Evolutionary conservation across 2,113 vertebrate species (phyloP).

Genomic region (Trinectes maculatus): DNA sequence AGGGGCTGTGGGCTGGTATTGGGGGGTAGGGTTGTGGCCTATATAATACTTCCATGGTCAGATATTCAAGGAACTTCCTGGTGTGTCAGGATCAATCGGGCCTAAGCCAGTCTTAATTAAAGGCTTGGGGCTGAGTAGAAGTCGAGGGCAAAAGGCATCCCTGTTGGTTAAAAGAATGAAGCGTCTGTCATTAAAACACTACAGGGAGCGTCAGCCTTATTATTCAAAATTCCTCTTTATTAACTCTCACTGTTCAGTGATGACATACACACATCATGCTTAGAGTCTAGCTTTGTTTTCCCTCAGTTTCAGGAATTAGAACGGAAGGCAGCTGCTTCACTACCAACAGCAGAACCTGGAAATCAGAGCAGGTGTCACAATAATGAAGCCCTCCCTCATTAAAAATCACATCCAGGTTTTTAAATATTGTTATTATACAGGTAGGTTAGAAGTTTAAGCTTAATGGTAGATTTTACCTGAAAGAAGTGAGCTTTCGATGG

Average conservation of each 20-base stretch:
- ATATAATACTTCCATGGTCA: slow-evolving; percentile 76
- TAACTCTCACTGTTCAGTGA: slow-evolving; percentile 23
- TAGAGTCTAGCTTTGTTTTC: slow-evolving; percentile 11
- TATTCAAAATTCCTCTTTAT: slow-evolving; percentile 66
- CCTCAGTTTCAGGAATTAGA: no score
- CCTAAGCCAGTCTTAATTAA: slow-evolving; percentile 87
- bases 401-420: not conserved
- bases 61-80: slow-evolving; percentile 83
- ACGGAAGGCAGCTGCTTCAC: no score
- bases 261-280: slow-evolving; percentile 7
- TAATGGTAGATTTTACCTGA: not conserved
- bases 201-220: slow-evolving; percentile 70
- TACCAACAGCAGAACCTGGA: not conserved
- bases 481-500: not conserved
- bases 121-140: slow-evolving; percentile 78
- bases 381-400: not conserved
- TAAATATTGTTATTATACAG: not conserved
- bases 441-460: not conserved
- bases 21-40: slow-evolving; percentile 71
- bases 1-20: slow-evolving; percentile 53
- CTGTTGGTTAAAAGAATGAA: slow-evolving; percentile 76
- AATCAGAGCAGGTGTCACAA: not conserved
- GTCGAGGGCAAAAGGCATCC: slow-evolving; percentile 78
- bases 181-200: slow-evolving; percentile 71
- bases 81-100: slow-evolving; percentile 83